A percentile compares a stretch with the other conserved stretches of the same genome.
Conservation (phyloP, 2,797 vertebrate species). For the Artibeus jamaicensis region DNA sequence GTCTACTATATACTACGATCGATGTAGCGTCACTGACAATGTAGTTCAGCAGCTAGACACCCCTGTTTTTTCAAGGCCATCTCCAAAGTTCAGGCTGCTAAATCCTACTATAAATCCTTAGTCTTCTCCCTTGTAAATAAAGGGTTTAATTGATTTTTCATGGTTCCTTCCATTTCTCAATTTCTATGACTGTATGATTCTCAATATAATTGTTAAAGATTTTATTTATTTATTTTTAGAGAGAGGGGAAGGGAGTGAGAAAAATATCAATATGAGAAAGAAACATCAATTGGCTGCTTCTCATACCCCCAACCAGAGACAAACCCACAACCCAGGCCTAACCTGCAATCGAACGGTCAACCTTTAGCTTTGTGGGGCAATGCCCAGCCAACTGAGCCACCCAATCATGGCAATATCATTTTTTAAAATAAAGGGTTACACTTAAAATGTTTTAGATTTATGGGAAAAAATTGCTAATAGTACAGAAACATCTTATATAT, state of each 20-base stretch:
- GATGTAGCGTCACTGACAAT: not conserved
- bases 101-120: not conserved
- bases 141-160: slow-evolving; percentile 16
- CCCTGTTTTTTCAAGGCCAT: not conserved
- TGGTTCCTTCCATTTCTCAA: not conserved
- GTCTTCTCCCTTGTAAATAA: not conserved
- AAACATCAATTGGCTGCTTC: not conserved
- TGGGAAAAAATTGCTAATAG: not conserved
- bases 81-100: not conserved
- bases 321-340: not conserved
- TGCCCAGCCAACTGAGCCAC: too few relatives aligned
- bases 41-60: not conserved
- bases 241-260: not conserved
- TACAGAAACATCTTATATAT: not conserved
- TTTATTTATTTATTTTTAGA: not conserved
- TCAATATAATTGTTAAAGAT: not conserved
- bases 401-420: not conserved
- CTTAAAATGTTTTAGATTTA: not conserved
- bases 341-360: too few relatives aligned
- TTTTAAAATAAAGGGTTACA: not conserved
- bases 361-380: too few relatives aligned
- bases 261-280: not conserved
- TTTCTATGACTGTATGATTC: slow-evolving; percentile 11
- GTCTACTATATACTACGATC: not conserved
- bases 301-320: not conserved